phyloP scores from a whole-genome alignment of 1,140 invertebrate species.

The Bombyx mori region DNA sequence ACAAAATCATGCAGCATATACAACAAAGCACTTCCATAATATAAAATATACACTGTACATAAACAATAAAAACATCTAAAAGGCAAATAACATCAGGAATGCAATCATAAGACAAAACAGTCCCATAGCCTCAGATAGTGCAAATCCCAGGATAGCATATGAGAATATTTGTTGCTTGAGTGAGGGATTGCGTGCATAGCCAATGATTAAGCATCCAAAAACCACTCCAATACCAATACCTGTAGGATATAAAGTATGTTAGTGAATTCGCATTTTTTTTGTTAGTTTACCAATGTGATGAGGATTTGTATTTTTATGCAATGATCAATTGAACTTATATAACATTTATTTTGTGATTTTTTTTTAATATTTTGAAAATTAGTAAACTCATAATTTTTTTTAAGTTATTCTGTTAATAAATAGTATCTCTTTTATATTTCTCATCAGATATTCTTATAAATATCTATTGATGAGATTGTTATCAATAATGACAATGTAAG shows the following conservation, averaged over 20 bases:
- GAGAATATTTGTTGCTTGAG: constrained; percentile 95
- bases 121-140: constrained; percentile 95
- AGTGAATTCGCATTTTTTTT: too few relatives aligned
- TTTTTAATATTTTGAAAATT: too few relatives aligned
- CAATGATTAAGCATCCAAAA: constrained; percentile 93
- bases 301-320: too few relatives aligned
- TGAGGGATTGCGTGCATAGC: constrained; percentile 93
- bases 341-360: too few relatives aligned
- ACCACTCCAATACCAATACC: constrained; percentile 94
- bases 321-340: too few relatives aligned
- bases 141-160: constrained; percentile 95
- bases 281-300: too few relatives aligned
- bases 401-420: too few relatives aligned
- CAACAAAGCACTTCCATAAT: constrained; percentile 22
- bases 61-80: constrained; percentile 59
- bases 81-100: constrained; percentile 91
- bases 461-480: too few relatives aligned
- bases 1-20: constrained; percentile 20
- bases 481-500: too few relatives aligned
- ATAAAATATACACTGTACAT: constrained; percentile 48
- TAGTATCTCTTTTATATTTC: too few relatives aligned
- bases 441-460: too few relatives aligned
- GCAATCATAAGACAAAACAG: constrained; percentile 97
- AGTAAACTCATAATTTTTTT: too few relatives aligned
- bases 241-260: constrained; percentile 57